phyloP scores from a whole-genome alignment of 1,140 invertebrate genomes.

The Polyergus mexicanus region DNA sequence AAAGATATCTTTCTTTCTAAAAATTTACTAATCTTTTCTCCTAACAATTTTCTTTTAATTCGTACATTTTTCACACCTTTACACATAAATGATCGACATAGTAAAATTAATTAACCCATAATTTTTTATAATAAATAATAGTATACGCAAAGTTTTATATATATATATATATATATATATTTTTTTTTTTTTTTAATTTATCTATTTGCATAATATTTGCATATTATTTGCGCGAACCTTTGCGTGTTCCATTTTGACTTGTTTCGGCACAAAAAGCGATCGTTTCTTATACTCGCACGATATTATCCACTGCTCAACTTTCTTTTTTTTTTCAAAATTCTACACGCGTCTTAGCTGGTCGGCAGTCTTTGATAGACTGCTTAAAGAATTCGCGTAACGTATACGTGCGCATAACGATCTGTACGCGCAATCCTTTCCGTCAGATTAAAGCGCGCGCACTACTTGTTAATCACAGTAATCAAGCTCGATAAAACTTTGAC shows the following conservation, averaged over 20 bases:
- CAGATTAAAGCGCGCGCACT: slow-evolving; percentile 33
- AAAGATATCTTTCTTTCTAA: neutral
- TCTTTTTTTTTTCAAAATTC: slow-evolving; percentile 21
- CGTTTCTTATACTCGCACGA: too few relatives aligned
- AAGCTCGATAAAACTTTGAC: neutral
- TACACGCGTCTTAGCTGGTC: slow-evolving; percentile 91
- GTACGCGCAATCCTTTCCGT: slow-evolving; percentile 35
- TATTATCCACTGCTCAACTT: neutral
- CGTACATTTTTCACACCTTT: neutral
- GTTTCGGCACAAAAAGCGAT: neutral
- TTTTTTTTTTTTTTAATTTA: neutral
- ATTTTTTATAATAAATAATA: too few relatives aligned
- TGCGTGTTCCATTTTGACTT: slow-evolving; percentile 39
- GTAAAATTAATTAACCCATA: too few relatives aligned
- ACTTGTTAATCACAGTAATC: slow-evolving; percentile 25
- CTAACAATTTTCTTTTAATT: neutral
- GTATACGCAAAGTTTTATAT: too few relatives aligned
- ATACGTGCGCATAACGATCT: slow-evolving; percentile 10
- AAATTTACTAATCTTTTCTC: neutral
- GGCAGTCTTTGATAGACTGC: slow-evolving; percentile 93
- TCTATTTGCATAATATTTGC: neutral
- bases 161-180: too few relatives aligned
- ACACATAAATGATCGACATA: neutral
- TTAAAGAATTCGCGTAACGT: slow-evolving; percentile 77
- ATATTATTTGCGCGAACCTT: slow-evolving; percentile 45